Evolutionary conservation across 2,888 invertebrate species (phyloP), one percentile per base, ranked within the genome.

Genomic region (Eupithecia pulchellata): DNA sequence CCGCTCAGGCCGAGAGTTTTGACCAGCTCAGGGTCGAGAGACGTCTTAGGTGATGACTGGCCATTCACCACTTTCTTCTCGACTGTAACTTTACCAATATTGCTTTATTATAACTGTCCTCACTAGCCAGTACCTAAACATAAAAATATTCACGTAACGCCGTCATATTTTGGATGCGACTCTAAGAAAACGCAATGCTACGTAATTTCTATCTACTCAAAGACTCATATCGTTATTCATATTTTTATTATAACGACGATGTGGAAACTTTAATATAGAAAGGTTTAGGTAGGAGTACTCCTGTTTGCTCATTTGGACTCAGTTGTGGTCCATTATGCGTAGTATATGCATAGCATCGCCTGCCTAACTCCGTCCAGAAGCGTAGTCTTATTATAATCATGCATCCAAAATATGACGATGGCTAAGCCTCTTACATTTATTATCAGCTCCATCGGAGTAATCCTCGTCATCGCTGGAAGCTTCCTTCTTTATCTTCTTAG

Each of bases 401-500:
- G 52, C 52, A 20, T 52, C 52, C 52, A 52, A 52, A 52, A 52
- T 25, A 13, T 52, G 52, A 55, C 6, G 25, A 66, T 30, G 5
- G 27, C 1, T 32, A 58, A n/a, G 29, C 14, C 32, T 65, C 72
- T 75, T 81, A 89, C 91, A 80, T 85, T 84, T 90, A 14, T 75
- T 75, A 4, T 95, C 95, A 2, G 32, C 47, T 5, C 91, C 89
- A 69, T 93, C 93, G 0, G 91, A 95, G 87, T 81, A 95, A 87
- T 87, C 95, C 77, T 95, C 91, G 80, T 96, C 89, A 78, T 95
- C 86, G 79, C 95, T 92, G 81, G 95, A 84, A 72, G 94, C 84
- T 80, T 96, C 92, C 79, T 86, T 94, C 90, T 95, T 96, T 79
- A 89, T 92, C 80, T 93, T 94, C 90, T 95, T 96, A 55, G 90